Conservation (phyloP, 2,113 vertebrate genomes). For the Fulmarus glacialis region DNA sequence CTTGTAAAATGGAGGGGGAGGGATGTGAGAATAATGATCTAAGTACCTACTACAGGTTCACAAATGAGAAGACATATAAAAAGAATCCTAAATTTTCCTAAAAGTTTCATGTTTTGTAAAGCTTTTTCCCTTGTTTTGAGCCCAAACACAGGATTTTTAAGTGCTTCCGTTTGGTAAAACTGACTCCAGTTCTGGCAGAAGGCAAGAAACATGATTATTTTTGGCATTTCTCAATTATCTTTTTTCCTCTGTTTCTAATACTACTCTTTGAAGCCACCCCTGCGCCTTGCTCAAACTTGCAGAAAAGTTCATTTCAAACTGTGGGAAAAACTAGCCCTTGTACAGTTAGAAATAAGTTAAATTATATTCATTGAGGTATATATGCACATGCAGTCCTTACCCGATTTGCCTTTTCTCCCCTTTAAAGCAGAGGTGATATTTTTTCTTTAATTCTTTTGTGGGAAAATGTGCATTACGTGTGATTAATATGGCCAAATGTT, state of each 20-base stretch:
- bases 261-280: background rate
- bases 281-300: background rate
- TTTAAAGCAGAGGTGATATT: background rate
- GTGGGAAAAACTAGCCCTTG: background rate
- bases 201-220: conserved; percentile 25
- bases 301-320: conserved; percentile 3
- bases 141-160: background rate
- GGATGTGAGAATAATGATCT: background rate
- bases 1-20: conserved; percentile 4
- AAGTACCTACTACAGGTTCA: conserved; percentile 9
- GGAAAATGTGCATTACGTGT: background rate
- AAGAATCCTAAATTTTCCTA: background rate
- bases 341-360: background rate
- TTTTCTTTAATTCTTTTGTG: background rate
- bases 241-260: background rate
- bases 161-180: conserved; percentile 10
- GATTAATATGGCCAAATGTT: background rate
- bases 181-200: conserved; percentile 7
- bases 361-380: background rate
- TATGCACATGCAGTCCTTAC: background rate
- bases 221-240: background rate
- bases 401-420: background rate
- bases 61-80: background rate
- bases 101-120: background rate
- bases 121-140: background rate